Percentiles rank a stretch among this genome's conserved stretches.
These are phyloP conservation scores for Drosophila kikkawai DNA, from an alignment of 1,140 invertebrate species.

Conservation along the genomic window DNA sequence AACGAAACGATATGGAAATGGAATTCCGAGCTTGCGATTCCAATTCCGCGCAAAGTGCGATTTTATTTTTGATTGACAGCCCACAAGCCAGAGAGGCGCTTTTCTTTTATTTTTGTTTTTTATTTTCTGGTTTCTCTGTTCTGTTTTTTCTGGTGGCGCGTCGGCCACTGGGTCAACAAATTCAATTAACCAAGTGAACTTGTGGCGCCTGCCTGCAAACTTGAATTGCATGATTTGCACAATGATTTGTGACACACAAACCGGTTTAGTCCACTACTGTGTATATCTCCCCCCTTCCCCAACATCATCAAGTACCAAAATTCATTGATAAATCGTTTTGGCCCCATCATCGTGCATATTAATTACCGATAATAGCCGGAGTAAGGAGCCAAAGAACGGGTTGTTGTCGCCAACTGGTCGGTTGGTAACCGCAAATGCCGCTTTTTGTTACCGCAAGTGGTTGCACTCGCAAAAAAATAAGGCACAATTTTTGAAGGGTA, in stretches of 20 bases:
- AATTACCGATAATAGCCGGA: conserved; percentile 47
- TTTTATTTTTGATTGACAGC: conserved; percentile 66
- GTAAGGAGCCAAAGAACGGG: conserved; percentile 40
- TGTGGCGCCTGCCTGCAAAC: conserved; percentile 63
- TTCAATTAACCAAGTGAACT: conserved; percentile 81
- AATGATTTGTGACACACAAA: conserved; percentile 53
- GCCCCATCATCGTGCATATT: conserved; percentile 20
- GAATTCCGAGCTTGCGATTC: conserved; percentile 41
- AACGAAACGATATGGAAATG: conserved; percentile 61
- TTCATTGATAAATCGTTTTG: conserved; percentile 66
- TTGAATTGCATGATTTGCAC: conserved; percentile 66
- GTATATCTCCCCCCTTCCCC: no score
- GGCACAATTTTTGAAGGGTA: no score
- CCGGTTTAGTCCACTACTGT: conserved; percentile 31
- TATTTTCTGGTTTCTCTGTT: conserved; percentile 21
- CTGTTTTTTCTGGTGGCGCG: conserved; percentile 26
- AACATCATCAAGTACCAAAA: conserved; percentile 30
- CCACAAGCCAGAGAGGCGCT: background rate
- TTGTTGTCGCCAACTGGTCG: conserved; percentile 7
- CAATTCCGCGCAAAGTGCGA: conserved; percentile 64
- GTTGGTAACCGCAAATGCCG: conserved; percentile 14
- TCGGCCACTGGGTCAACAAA: conserved; percentile 74
- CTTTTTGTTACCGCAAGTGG: conserved; percentile 12
- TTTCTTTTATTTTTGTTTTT: conserved; percentile 16
- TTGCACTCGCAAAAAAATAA: conserved; percentile 4